phyloP scores from a whole-genome alignment of 2,113 vertebrate genomes.

The Coregonus clupeaformis region DNA sequence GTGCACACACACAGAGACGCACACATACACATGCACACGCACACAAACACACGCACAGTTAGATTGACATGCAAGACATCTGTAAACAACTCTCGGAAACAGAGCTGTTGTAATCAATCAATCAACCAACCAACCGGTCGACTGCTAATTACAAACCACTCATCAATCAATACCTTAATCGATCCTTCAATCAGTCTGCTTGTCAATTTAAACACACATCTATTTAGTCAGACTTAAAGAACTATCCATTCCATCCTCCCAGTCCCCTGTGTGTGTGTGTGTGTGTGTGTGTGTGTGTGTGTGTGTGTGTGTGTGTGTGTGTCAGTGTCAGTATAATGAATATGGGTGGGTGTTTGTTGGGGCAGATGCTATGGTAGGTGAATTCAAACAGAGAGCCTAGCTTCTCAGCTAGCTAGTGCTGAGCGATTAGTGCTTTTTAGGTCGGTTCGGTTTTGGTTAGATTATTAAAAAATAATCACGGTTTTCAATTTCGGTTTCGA shows the following conservation, averaged over 20 bases:
- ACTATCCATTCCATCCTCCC: too few relatives aligned
- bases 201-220: neutral
- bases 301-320: neutral
- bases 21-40: neutral
- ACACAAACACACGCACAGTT: neutral
- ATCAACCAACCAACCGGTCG: neutral
- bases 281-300: too few relatives aligned
- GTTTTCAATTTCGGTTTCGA: too few relatives aligned
- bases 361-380: constrained; percentile 82
- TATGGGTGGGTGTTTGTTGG: constrained; percentile 78
- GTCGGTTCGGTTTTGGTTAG: too few relatives aligned
- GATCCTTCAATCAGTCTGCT: constrained; percentile 37
- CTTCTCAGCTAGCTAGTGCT: constrained; percentile 65
- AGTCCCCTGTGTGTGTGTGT: too few relatives aligned
- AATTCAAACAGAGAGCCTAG: constrained; percentile 80
- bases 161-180: constrained; percentile 15
- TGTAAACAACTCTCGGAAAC: too few relatives aligned
- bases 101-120: neutral
- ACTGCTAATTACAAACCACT: constrained; percentile 21
- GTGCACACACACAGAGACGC: neutral
- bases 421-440: too few relatives aligned
- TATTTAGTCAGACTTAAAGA: neutral
- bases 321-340: constrained; percentile 72
- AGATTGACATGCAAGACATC: neutral
- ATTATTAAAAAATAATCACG: too few relatives aligned